Evolutionary conservation across 2,797 vertebrate species (phyloP).

Genomic region (Chelidonichthys spinosus): DNA sequence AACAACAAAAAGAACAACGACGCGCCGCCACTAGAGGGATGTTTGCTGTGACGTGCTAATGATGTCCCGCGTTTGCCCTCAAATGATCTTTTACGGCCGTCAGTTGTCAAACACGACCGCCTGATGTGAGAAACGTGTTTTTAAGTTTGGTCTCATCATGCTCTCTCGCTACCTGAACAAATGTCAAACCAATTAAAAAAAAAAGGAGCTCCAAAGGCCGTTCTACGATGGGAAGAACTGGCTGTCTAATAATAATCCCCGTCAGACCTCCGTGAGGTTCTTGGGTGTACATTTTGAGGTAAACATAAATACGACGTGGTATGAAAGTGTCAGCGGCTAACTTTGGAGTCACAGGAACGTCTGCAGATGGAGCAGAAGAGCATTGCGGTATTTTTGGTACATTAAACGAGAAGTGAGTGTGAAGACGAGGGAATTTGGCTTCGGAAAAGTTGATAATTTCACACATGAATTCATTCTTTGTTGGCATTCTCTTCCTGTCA

Average conservation of each 20-base stretch:
- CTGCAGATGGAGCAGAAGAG: background rate
- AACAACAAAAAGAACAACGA: background rate
- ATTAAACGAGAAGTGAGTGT: slow-evolving; percentile 50
- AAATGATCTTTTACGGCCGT: background rate
- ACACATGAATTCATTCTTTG: slow-evolving; percentile 47
- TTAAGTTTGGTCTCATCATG: background rate
- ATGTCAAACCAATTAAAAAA: slow-evolving; percentile 45
- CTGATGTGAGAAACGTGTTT: slow-evolving; percentile 15
- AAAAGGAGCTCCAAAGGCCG: slow-evolving; percentile 10
- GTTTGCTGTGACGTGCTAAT: background rate
- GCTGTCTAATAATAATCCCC: background rate
- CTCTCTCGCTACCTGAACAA: slow-evolving; percentile 12
- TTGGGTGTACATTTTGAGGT: background rate
- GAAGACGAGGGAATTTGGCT: slow-evolving; percentile 54
- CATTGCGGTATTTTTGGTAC: slow-evolving; percentile 31
- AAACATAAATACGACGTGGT: background rate
- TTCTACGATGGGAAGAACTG: background rate
- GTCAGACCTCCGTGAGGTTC: background rate
- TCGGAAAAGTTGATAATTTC: slow-evolving; percentile 54
- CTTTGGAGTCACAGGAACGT: background rate
- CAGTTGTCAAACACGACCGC: slow-evolving; percentile 1
- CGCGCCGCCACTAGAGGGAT: background rate
- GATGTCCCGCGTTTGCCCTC: background rate
- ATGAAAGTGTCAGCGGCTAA: background rate
- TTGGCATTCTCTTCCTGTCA: slow-evolving; percentile 57